Base-by-base conservation (phyloP, 2,888 invertebrate species). In the Phalera bucephala region DNA sequence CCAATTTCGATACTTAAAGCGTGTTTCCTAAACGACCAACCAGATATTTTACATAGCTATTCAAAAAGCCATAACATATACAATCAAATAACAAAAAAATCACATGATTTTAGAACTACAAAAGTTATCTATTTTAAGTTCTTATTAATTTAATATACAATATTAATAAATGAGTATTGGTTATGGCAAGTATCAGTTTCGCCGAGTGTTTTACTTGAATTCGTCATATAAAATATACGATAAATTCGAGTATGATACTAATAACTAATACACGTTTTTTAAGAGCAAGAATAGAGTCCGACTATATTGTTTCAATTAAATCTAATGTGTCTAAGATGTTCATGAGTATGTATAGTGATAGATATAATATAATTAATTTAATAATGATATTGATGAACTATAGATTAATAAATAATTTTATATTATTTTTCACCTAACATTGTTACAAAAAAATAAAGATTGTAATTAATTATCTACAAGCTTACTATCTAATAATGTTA, bases 61-160 rank as follows among this genome's bases (percentile, higher is more conserved):
- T 64, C 40, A 50, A 52, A 68, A 68, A 72, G 73, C 74, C 63
- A 67, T 70, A 74, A 74, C 70, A 34, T 56, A 59, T 34, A 51
- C 31, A 44, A 47, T 51, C 36, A 27, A 38, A 56, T 47, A 26
- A 57, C 51, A 49, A 50, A 35, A 63, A 52, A 55, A 39, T 15
- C 45, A 43, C 36, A 41, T 36, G 53, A 52, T 36, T 53, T 52
- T 52, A 62, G 56, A 53, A 38, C 51, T 64, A 50, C 55, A 62
- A 59, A 63, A 45, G 54, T n/a, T n/a, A n/a, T n/a, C n/a, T n/a
- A n/a, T 56, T 46, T 47, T 36, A 49, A 36, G 5, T 25, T 45
- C 55, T 57, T 49, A 35, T 33, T 60, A 58, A 50, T 47, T 51
- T 54, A 65, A 30, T 39, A 55, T 39, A 52, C 51, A 51, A n/a